Conservation (phyloP, 1,140 invertebrate species). For the Fopius arisanus region DNA sequence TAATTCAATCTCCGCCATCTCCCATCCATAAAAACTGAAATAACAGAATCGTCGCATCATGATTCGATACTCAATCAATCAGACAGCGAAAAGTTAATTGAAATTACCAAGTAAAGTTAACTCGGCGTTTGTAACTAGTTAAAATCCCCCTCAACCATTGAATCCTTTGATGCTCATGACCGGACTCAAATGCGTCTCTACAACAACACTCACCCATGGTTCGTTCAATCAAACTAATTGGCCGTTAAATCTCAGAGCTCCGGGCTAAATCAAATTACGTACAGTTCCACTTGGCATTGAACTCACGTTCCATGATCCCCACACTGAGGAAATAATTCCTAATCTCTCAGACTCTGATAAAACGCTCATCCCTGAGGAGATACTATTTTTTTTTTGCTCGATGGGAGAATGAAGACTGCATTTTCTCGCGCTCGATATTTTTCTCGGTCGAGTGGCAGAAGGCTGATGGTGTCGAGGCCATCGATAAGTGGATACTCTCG, state of each 20-base stretch:
- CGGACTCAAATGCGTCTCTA: not conserved
- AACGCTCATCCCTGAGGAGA: not conserved
- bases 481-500: not conserved
- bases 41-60: too few species aligned
- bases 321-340: not conserved
- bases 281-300: conserved; percentile 7
- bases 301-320: not conserved
- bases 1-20: too few species aligned
- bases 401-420: not conserved
- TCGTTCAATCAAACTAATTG: conserved; percentile 54
- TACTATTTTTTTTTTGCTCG: not conserved
- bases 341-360: not conserved
- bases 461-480: not conserved
- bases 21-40: too few species aligned
- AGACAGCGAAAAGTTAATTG: not conserved
- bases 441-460: not conserved
- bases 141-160: not conserved
- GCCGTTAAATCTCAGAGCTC: conserved; percentile 48
- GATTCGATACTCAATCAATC: not conserved
- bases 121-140: not conserved
- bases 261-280: conserved; percentile 46
- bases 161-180: conserved; percentile 45
- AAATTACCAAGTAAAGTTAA: not conserved
- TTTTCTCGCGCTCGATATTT: not conserved
- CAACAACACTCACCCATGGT: conserved; percentile 12